phyloP scores from a whole-genome alignment of 2,797 vertebrate genomes.

The Sylvilagus floridanus region DNA sequence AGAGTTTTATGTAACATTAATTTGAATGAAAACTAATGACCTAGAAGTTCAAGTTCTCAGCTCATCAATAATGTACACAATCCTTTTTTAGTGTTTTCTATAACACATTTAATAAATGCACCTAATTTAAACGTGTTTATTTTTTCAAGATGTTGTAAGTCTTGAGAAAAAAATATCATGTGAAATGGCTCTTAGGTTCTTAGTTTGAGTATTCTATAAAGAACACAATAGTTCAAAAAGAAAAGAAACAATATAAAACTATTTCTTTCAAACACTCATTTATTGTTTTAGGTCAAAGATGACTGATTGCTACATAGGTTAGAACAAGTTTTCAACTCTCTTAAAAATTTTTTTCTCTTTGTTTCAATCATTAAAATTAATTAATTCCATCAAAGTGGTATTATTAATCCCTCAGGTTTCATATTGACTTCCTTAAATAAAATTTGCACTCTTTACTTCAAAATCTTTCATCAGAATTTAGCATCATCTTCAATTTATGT shows the following conservation, averaged over 20 bases:
- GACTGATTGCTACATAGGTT: conserved; percentile 7
- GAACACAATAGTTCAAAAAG: conserved; percentile 23
- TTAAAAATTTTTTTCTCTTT: conserved; percentile 36
- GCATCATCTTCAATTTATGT: background rate
- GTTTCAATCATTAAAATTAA: conserved; percentile 41
- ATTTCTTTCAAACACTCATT: background rate
- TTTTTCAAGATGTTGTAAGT: conserved; percentile 58
- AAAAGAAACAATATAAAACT: conserved; percentile 1
- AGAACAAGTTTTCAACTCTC: background rate
- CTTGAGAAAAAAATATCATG: conserved; percentile 28
- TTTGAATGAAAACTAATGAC: conserved; percentile 72
- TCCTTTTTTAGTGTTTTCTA: conserved; percentile 72
- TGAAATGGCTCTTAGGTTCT: conserved; percentile 46
- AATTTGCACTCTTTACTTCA: background rate
- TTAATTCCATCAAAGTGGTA: background rate
- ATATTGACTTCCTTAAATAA: conserved; percentile 3
- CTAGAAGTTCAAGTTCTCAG: conserved; percentile 54
- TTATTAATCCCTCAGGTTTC: conserved; percentile 5
- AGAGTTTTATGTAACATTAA: conserved; percentile 23
- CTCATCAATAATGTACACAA: conserved; percentile 49
- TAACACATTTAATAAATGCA: conserved; percentile 77
- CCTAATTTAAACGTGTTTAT: conserved; percentile 77
- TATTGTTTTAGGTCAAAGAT: background rate
- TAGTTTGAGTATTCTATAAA: conserved; percentile 13
- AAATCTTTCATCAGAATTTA: conserved; percentile 32